Base-by-base conservation (phyloP, 2,113 vertebrate genomes). In the Scomber japonicus region DNA sequence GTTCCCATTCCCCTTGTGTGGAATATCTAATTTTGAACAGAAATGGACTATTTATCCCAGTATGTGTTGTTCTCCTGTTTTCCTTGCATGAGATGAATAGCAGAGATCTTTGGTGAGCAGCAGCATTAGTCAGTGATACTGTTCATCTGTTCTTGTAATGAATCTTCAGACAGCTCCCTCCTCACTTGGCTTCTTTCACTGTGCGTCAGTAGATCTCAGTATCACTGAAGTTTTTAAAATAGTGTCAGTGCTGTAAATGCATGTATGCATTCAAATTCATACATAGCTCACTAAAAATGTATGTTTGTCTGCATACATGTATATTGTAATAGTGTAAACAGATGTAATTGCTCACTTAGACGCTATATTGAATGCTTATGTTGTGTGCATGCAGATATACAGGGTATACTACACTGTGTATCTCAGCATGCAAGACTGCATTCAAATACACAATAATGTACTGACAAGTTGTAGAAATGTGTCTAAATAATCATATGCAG, bases 21-120 rank as follows among this genome's bases (percentile, higher is more conserved):
- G 4, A 24, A 51, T 63, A 50, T 82, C 50, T 84, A 17, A 63
- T 83, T 82, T 74, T 86, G 54, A 86, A 78, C 49, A 60, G 74
- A 85, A 72, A 61, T 77, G 0, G 63, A 62, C 59, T 19, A 63
- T 54, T 56, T 55, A 17, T 9, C 24, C 11, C 6, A n/a, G 13
- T 7, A 5, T 60, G 15, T 78, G 48, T 79, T 71, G 10, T 35
- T 17, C 35, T 66, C 4, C n/a, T 65, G 15, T 70, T 27, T 60
- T 81, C 11, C 16, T 63, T 1, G 13, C 64, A 40, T 70, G 53
- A 11, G 44, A 55, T 76, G 27, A 53, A 53, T n/a, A 62, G n/a
- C 66, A 57, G 44, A 46, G 30, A 56, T 63, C 10, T 4, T 61
- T 50, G 13, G 62, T 27, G n/a, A 66, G n/a, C 16, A 57, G 5